phyloP scores from a whole-genome alignment of 2,113 vertebrate species.

The Orthochromis malagaraziensis region DNA sequence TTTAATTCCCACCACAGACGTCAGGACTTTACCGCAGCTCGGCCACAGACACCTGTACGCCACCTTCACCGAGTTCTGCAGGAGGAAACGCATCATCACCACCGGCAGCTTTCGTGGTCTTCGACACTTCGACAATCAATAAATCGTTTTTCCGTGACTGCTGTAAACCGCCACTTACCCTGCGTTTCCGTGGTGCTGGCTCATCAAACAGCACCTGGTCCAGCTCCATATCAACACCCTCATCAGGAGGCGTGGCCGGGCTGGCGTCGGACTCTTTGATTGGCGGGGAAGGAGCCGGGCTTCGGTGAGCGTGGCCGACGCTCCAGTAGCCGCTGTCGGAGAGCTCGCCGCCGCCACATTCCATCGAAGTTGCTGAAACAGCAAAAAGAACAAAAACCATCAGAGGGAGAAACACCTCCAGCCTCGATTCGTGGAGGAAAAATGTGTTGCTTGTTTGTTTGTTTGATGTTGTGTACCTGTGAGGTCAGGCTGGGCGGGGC shows the following conservation, averaged over 20 bases:
- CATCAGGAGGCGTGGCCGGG: constrained; percentile 67
- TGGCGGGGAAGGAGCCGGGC: constrained; percentile 77
- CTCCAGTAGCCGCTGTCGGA: constrained; percentile 89
- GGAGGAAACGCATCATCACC: not conserved
- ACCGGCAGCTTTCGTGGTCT: not conserved
- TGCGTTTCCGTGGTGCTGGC: constrained; percentile 80
- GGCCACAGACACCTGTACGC: constrained; percentile 92
- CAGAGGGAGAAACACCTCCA: not conserved
- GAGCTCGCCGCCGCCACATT: constrained; percentile 41
- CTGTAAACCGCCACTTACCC: constrained; percentile 54
- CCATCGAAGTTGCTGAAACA: constrained; percentile 29
- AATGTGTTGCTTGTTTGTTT: not conserved
- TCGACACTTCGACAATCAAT: not conserved
- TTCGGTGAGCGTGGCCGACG: constrained; percentile 58
- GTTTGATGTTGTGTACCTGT: constrained; percentile 59
- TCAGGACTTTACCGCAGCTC: constrained; percentile 83
- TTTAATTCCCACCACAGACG: constrained; percentile 87
- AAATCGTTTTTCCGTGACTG: not conserved
- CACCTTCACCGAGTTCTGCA: constrained; percentile 83
- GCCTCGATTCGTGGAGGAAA: not conserved
- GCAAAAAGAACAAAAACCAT: not conserved
- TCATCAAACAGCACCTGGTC: constrained; percentile 82
- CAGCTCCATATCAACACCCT: constrained; percentile 81
- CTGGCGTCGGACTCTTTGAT: constrained; percentile 64
- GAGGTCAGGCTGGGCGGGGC: constrained; percentile 53